Evolutionary conservation across 2,113 vertebrate genomes (phyloP), one percentile per base, ranked within the genome.

Genomic region (Sinocyclocheilus anshuiensis): DNA sequence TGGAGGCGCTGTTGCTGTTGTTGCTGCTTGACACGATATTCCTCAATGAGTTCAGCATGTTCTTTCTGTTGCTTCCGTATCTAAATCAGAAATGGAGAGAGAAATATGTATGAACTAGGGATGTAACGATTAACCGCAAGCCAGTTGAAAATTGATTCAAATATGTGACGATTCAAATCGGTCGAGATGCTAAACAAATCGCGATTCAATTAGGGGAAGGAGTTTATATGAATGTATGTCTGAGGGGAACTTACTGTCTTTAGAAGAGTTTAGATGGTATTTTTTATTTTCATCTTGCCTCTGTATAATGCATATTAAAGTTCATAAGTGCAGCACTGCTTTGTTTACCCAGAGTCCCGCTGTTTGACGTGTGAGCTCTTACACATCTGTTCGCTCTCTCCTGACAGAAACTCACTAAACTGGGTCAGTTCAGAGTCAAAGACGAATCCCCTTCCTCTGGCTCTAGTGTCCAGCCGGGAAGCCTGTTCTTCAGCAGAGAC

Each of bases 51-150:
- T 84, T 99, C 98, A 0, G 97, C 94, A 0, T 99, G 98, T 63
- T 99, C 97, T 82, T 99, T 99, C 94, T 99, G 98, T 86, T 99
- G 98, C 89, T 99, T 99, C 24, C 97, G 95, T 85, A 99, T 98
- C 98, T 99, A 77, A 7, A 84, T 4, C 61, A 59, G 72, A 82
- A 57, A 81, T 0, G 57, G 5, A 84, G 6, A 6, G 16, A 61
- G 8, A 63, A 20, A 16, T 26, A 16, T 4, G 6, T 18, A 36
- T 67, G 57, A 83, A 26, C 11, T 42, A 42, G 42, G 42, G 42
- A 42, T 9, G 42, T 42, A 42, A 42, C 8, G 8, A 42, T 8
- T 42, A 42, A 42, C 42, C 42, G 8, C 42, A 1, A 42, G 42
- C 42, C 42, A 6, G 42, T 42, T 42, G 7, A 8, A 42, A 42